Evolutionary conservation across 2,888 invertebrate species (phyloP), one percentile per base, ranked within the genome.

Genomic region (Drosophila limbata): DNA sequence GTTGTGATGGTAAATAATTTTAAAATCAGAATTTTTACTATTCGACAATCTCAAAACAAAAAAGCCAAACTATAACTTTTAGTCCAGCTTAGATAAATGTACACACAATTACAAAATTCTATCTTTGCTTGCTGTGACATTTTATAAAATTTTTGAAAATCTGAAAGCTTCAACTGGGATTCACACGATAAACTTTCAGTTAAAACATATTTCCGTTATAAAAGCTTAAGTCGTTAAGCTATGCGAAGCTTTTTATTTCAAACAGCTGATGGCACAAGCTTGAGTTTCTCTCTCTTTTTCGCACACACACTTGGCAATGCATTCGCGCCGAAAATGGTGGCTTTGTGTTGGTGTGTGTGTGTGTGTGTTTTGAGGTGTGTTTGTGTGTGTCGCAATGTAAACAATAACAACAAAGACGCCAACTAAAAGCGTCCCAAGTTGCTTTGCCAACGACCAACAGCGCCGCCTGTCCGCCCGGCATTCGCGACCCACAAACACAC

Each of bases 391-490:
- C 10, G 25, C 69, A 83, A 79, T 63, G 84, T 86, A 88, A 88
- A 84, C 88, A 88, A 80, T 79, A 83, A 83, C 78, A 84, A 88
- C 83, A 80, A 80, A 74, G 67, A 61, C 52, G 64, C 52, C 21
- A 67, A 70, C 61, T 19, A 35, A 64, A 73, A 70, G 70, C 74
- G 70, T 73, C 64, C 61, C 59, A 61, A 64, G 66, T 61, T 59
- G 67, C 65, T 51, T 78, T 28, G 63, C 59, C 59, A 69, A 57
- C 68, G 63, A 56, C 33, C 51, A 25, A 50, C 52, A 21, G 35
- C 52, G 71, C 42, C 60, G 47, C 35, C 59, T 52, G 42, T 64
- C 47, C 65, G 50, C 76, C 74, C 71, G 67, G 69, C 69, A 51
- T 53, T 19, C 17, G 3, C 59, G 62, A 60, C 65, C 55, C 55